phyloP scores from a whole-genome alignment of 2,888 invertebrate species.

The Chymomyza caudatula region DNA sequence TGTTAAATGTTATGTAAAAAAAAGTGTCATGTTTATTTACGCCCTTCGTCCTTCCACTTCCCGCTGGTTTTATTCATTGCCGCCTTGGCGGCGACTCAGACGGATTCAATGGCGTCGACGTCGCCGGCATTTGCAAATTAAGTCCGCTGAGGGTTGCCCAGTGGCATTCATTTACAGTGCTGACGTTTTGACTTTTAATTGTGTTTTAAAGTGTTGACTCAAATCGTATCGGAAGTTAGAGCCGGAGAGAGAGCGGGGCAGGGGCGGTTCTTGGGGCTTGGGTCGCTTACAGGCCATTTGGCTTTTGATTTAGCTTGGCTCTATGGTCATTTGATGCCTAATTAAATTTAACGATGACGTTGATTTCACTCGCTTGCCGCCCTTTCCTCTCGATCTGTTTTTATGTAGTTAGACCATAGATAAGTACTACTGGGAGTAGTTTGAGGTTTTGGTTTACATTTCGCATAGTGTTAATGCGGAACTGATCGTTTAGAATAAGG shows the following conservation, averaged over 20 bases:
- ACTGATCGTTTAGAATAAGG: no score
- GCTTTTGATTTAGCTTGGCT: conserved; percentile 65
- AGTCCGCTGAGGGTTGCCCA: conserved; percentile 65
- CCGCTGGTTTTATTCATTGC: conserved; percentile 36
- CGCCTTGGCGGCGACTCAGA: conserved; percentile 46
- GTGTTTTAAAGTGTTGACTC: conserved; percentile 61
- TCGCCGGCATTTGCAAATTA: conserved; percentile 59
- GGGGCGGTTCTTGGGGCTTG: conserved; percentile 27
- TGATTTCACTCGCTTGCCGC: conserved; percentile 35
- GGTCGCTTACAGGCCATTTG: conserved; percentile 69
- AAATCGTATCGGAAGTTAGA: neutral
- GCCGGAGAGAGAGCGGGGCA: no score
- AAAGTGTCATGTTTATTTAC: conserved; percentile 42
- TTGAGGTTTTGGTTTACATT: conserved; percentile 7
- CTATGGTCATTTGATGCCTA: conserved; percentile 74
- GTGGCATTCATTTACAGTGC: conserved; percentile 55
- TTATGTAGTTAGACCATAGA: neutral
- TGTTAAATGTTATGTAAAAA: conserved; percentile 74
- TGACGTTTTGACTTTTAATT: conserved; percentile 69
- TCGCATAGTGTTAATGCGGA: neutral
- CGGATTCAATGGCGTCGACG: conserved; percentile 38
- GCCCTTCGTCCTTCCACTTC: neutral
- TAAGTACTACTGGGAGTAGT: neutral
- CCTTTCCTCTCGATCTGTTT: neutral
- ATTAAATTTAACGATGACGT: conserved; percentile 74